Conservation (phyloP, 2,113 vertebrate species). For the Parotia lawesii region DNA sequence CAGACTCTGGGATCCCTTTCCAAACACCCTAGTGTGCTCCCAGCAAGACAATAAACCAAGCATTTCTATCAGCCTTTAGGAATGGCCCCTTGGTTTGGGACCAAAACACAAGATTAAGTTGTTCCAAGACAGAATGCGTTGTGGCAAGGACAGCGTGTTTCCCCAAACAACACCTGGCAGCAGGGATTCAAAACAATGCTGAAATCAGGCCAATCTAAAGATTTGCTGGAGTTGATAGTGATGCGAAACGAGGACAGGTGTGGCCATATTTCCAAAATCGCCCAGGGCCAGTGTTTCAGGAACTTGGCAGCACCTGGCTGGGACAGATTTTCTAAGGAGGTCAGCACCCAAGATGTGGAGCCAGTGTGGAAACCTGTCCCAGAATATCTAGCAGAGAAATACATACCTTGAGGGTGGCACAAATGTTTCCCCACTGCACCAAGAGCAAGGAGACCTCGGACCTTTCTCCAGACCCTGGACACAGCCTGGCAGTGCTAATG, state of each 20-base stretch:
- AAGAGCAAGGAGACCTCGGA: not conserved
- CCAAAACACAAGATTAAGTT: not conserved
- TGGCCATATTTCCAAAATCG: not conserved
- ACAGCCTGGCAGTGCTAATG: not conserved
- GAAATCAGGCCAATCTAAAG: slow-evolving; percentile 15
- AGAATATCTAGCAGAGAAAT: not conserved
- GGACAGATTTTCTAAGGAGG: slow-evolving; percentile 32
- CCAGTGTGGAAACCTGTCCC: not conserved
- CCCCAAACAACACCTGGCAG: slow-evolving; percentile 52
- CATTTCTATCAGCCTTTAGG: not conserved
- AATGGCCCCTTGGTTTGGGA: not conserved
- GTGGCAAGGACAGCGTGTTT: not conserved
- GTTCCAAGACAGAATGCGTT: not conserved
- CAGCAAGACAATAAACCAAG: not conserved
- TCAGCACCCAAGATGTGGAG: not conserved
- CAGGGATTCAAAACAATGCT: slow-evolving; percentile 25
- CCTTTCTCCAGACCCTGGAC: not conserved
- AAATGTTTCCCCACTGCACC: not conserved
- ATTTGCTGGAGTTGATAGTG: not conserved
- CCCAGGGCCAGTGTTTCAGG: slow-evolving; percentile 28
- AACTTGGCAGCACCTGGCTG: not conserved
- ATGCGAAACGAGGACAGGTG: slow-evolving; percentile 18
- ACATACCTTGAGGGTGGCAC: not conserved
- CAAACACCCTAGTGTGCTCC: not conserved
- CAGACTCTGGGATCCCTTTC: not conserved